Conservation (phyloP, 23 tunicate species). For the Trididemnum clinides region DNA sequence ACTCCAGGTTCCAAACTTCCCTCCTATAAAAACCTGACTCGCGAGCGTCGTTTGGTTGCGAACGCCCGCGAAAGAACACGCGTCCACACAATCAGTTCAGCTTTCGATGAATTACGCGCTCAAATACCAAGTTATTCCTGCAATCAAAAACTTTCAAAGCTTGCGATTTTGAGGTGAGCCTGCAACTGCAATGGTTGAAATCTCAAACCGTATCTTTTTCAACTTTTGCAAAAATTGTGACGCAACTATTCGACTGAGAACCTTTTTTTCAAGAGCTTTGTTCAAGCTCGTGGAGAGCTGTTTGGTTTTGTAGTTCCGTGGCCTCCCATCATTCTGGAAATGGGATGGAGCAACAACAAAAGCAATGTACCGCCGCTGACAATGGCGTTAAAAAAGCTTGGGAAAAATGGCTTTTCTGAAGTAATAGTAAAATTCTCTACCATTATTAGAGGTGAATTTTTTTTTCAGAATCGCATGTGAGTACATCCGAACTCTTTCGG, state of each 20-base stretch:
- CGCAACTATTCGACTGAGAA: too few relatives aligned
- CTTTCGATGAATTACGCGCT: conserved; percentile 90
- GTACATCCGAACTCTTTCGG: conserved; percentile 93
- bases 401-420: too few relatives aligned
- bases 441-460: too few relatives aligned
- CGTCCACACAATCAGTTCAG: conserved; percentile 99
- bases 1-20: background rate
- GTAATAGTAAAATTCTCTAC: too few relatives aligned
- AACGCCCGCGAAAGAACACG: conserved; percentile 98
- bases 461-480: conserved; percentile 92
- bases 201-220: background rate
- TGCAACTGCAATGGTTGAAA: background rate
- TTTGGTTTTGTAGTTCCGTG: too few relatives aligned
- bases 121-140: conserved; percentile 98
- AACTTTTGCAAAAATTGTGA: background rate
- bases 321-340: too few relatives aligned
- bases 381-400: too few relatives aligned
- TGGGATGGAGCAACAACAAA: too few relatives aligned
- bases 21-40: conserved; percentile 87
- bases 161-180: conserved; percentile 90
- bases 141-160: conserved; percentile 97
- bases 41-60: conserved; percentile 94
- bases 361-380: too few relatives aligned
- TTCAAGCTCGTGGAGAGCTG: too few relatives aligned
- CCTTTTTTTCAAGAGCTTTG: too few relatives aligned